Percentiles rank a stretch among this genome's conserved stretches.
These are phyloP conservation scores for Todiramphus saurophagus DNA, from an alignment of 2,113 vertebrate genomes.

Conservation along the genomic window DNA sequence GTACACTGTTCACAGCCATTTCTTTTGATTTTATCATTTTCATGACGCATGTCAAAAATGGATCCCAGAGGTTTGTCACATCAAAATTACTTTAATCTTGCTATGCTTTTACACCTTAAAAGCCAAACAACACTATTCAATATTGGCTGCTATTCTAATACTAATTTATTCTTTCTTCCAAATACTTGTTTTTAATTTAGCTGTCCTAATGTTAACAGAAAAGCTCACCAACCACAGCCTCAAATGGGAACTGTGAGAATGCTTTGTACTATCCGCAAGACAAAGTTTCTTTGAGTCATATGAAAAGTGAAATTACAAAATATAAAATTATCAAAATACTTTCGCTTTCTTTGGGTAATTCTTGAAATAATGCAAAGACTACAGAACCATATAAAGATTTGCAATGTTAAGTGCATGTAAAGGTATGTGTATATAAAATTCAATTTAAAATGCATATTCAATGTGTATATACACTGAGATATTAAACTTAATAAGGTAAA, in stretches of 20 bases:
- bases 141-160: not conserved
- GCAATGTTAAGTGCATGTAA: not conserved
- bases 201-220: not conserved
- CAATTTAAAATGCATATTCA: not conserved
- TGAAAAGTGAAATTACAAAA: not conserved
- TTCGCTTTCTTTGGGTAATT: not conserved
- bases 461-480: not conserved
- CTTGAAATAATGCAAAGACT: not conserved
- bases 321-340: not conserved
- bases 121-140: not conserved
- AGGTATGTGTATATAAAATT: not conserved
- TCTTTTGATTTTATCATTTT: not conserved
- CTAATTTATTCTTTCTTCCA: not conserved
- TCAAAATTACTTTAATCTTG: not conserved
- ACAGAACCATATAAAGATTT: not conserved
- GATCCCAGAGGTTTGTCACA: not conserved
- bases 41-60: not conserved
- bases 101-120: not conserved
- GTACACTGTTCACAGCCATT: not conserved
- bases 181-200: not conserved
- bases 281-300: not conserved
- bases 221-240: not conserved
- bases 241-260: not conserved
- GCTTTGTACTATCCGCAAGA: not conserved
- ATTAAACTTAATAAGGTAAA: not conserved